Evolutionary conservation across 1,140 invertebrate genomes (phyloP), one percentile per base, ranked within the genome.

Genomic region (Ephestia elutella): DNA sequence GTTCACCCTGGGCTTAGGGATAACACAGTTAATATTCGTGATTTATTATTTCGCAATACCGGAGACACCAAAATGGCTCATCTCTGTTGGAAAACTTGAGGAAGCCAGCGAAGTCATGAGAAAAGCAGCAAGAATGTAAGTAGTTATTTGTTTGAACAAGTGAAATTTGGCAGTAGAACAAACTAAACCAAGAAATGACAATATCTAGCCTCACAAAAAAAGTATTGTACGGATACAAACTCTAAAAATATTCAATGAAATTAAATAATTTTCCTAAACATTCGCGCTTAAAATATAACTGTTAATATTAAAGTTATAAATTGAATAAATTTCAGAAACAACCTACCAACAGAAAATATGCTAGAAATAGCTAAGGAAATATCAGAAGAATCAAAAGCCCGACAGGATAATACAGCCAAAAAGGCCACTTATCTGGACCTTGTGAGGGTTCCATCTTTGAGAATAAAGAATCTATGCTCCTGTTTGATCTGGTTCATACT

Each of bases 391-490:
- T 64, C 70, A 4, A 63, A 56, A n/a, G 13, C 38, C 13, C n/a
- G 38, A 44, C 38, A 49, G 15, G 25, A 5, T 19, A 62, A 20
- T 19, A 54, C 13, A n/a, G n/a, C 4, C 67, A 44, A 13, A 0
- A 90, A 85, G 57, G 89, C 90, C 0, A 90, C 79, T n/a, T 77
- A 94, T 17, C 1, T 91, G 0, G 93, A 94, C 74, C 76, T 95
- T 5, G 90, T 94, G 49, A 80, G 87, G 44, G 93, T 92, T 0
- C 91, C 92, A 0, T 92, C 92, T 68, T 89, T 95, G 81, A 80
- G 93, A 28, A 72, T 90, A 8, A 94, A 94, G 67, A 94, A 93
- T 0, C 72, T 94, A 2, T 89, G 84, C 49, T 91, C 93, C 50
- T 90, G 90, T 58, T 90, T 91, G 56, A 90, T 91, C 55, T 94